Conservation (phyloP, 1,140 invertebrate genomes). For the Zaprionus nigranus region DNA sequence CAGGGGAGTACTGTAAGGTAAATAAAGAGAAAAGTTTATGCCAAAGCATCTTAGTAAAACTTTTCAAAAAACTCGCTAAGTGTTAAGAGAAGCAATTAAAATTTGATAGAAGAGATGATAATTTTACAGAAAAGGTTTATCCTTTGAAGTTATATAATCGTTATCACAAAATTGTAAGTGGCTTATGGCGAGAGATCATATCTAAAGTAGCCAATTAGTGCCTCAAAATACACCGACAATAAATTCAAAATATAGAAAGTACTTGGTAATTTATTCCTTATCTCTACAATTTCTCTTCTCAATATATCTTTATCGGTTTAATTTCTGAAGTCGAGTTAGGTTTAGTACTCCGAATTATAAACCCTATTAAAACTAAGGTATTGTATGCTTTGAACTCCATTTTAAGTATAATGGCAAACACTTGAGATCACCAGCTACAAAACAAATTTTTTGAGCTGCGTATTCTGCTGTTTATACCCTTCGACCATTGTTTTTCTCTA, state of each 20-base stretch:
- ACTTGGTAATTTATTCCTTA: too few species aligned
- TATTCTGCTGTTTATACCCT: conserved; percentile 16
- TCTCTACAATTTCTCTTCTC: too few species aligned
- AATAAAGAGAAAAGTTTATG: conserved; percentile 64
- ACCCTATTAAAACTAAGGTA: neutral
- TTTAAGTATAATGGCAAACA: neutral
- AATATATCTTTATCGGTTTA: too few species aligned
- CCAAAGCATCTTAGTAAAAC: conserved; percentile 31
- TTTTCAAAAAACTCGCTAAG: conserved; percentile 45
- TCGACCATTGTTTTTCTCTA: conserved; percentile 24
- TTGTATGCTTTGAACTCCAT: neutral
- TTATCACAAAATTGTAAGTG: conserved; percentile 23
- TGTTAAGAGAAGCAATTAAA: conserved; percentile 60
- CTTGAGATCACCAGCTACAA: neutral
- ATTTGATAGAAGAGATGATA: conserved; percentile 16
- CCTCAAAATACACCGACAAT: neutral
- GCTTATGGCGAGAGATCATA: neutral
- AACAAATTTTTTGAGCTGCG: conserved; percentile 21
- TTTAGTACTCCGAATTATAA: too few species aligned
- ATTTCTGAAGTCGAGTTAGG: neutral
- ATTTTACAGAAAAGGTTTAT: conserved; percentile 43
- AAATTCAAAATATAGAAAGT: too few species aligned
- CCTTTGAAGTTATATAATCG: conserved; percentile 13
- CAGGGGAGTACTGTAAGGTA: conserved; percentile 63
- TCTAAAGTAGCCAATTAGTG: neutral